phyloP scores from a whole-genome alignment of 2,113 vertebrate genomes.

The Semnopithecus entellus region DNA sequence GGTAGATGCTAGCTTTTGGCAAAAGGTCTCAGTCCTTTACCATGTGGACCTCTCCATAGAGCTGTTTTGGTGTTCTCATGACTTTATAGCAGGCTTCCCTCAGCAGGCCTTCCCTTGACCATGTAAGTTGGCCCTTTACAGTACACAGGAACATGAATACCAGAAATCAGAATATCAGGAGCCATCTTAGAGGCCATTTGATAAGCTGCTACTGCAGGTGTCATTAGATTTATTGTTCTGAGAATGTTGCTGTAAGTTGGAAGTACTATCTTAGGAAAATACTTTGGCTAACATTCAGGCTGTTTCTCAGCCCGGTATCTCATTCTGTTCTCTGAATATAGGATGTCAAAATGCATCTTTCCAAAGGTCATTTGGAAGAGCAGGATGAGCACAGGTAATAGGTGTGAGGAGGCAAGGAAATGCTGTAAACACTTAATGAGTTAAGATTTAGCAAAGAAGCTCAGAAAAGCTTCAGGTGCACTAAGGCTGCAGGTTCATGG shows the following conservation, averaged over 20 bases:
- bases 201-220: neutral
- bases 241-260: conserved; percentile 1
- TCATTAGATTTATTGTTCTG: conserved; percentile 1
- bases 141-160: neutral
- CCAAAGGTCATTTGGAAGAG: neutral
- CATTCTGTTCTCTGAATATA: conserved; percentile 36
- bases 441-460: neutral
- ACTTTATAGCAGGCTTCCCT: neutral
- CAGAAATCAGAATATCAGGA: neutral
- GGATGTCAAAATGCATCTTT: conserved; percentile 1
- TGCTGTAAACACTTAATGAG: neutral
- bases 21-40: neutral
- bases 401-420: neutral
- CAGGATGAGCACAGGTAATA: neutral
- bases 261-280: neutral
- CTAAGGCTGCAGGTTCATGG: neutral
- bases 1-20: neutral
- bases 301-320: neutral
- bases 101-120: neutral
- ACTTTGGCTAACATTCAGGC: conserved; percentile 22
- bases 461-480: neutral
- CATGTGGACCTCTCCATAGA: neutral
- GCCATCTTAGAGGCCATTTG: neutral
- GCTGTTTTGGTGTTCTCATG: neutral
- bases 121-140: neutral